Conservation (phyloP, 2,797 vertebrate genomes). For the Ptychadena robeensis region DNA sequence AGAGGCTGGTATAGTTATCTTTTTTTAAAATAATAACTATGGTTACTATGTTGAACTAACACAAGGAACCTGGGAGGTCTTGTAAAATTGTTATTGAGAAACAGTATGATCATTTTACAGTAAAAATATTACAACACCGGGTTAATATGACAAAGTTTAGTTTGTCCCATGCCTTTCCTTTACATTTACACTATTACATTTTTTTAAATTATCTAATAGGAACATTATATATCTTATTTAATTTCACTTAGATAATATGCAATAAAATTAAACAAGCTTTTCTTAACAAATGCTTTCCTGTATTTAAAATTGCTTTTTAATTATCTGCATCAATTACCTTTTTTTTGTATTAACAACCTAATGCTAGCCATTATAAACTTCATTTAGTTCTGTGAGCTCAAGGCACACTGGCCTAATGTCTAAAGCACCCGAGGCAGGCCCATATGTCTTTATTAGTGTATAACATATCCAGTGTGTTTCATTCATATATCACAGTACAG, state of each 20-base stretch:
- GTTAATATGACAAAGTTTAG: background rate
- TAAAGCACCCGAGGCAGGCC: slow-evolving; percentile 29
- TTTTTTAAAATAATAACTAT: no score
- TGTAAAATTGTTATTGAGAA: no score
- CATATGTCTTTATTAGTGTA: slow-evolving; percentile 52
- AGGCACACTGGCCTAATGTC: slow-evolving; percentile 29
- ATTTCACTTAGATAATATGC: background rate
- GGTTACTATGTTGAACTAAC: no score
- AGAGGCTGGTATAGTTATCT: no score
- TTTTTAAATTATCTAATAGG: background rate
- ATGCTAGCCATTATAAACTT: slow-evolving; percentile 13
- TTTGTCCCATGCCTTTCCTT: background rate
- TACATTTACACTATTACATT: no score
- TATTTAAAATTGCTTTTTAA: slow-evolving; percentile 10
- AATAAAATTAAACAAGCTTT: background rate
- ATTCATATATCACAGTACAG: slow-evolving; percentile 54
- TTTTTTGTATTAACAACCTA: slow-evolving; percentile 27
- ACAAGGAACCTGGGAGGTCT: no score
- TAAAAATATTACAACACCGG: background rate
- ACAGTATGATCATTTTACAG: no score
- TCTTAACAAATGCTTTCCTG: background rate
- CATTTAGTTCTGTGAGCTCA: slow-evolving; percentile 30
- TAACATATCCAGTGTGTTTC: slow-evolving; percentile 30
- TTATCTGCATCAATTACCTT: slow-evolving; percentile 29
- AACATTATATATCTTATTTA: background rate